A percentile compares a stretch with the other conserved stretches of the same genome.
Conservation (phyloP, 2,113 vertebrate species). For the Gallinago paraguaiae region DNA sequence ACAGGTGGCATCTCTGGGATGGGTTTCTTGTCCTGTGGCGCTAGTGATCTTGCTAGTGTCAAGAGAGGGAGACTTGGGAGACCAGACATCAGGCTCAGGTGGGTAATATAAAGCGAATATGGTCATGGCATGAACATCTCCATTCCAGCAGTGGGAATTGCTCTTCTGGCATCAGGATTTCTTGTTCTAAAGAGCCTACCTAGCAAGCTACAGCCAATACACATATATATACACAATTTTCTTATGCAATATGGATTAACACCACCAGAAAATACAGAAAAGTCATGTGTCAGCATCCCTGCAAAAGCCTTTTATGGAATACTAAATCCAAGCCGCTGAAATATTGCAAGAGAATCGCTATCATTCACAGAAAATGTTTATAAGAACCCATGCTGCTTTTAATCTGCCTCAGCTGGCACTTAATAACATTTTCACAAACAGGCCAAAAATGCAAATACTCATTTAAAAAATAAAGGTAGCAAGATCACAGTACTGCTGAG, state of each 20-base stretch:
- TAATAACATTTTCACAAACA: background rate
- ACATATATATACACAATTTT: background rate
- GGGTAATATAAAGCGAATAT: background rate
- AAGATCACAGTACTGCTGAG: background rate
- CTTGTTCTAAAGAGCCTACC: background rate
- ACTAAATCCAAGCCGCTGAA: background rate
- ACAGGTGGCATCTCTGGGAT: background rate
- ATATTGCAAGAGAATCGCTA: background rate
- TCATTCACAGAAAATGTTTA: background rate
- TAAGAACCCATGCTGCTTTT: background rate
- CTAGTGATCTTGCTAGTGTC: background rate
- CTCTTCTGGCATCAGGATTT: background rate
- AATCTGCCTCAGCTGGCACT: background rate
- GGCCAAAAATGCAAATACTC: background rate
- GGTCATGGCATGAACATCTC: background rate
- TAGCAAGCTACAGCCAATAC: background rate
- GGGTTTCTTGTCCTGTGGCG: background rate
- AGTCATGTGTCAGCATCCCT: background rate
- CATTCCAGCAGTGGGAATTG: background rate
- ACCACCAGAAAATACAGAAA: background rate
- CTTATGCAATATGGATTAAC: background rate
- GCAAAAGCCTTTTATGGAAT: background rate
- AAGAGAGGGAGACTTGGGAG: fast-evolving
- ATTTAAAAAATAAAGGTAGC: background rate
- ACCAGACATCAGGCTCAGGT: background rate